Evolutionary conservation across 30 jellyfish, hydroid and myxozoan genomes (phyloP).

Genomic region (Hydractinia symbiolongicarpus): DNA sequence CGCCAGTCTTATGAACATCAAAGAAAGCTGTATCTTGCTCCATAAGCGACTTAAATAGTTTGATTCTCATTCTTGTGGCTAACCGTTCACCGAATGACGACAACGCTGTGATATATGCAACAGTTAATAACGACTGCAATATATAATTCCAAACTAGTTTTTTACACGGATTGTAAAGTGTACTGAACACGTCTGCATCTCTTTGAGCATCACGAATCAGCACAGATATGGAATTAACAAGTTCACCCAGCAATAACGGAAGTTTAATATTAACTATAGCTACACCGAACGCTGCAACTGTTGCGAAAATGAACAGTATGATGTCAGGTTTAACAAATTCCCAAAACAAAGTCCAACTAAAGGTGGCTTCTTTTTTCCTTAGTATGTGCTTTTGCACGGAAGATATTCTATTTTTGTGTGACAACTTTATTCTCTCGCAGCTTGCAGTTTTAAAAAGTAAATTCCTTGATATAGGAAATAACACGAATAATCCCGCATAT

Average conservation of each 20-base stretch:
- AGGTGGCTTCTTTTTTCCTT: constrained; percentile 15
- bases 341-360: constrained; percentile 65
- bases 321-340: constrained; percentile 66
- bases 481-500: constrained; percentile 25
- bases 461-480: constrained; percentile 11
- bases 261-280: constrained; percentile 75
- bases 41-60: constrained; percentile 52
- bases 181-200: constrained; percentile 25
- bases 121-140: constrained; percentile 71
- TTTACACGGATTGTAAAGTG: constrained; percentile 64
- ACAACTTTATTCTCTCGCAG: constrained; percentile 65
- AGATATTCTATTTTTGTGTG: constrained; percentile 57
- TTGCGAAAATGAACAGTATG: constrained; percentile 64
- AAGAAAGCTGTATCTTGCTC: constrained; percentile 88
- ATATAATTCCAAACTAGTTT: constrained; percentile 50
- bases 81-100: constrained; percentile 96
- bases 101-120: constrained; percentile 62
- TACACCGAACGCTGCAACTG: constrained; percentile 83
- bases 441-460: constrained; percentile 35
- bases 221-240: constrained; percentile 65
- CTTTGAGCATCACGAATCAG: constrained; percentile 6
- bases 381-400: not conserved
- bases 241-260: constrained; percentile 85
- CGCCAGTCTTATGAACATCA: constrained; percentile 96
- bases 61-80: constrained; percentile 77